Conservation (phyloP, 2,113 vertebrate species). For the Mus spicilegus region DNA sequence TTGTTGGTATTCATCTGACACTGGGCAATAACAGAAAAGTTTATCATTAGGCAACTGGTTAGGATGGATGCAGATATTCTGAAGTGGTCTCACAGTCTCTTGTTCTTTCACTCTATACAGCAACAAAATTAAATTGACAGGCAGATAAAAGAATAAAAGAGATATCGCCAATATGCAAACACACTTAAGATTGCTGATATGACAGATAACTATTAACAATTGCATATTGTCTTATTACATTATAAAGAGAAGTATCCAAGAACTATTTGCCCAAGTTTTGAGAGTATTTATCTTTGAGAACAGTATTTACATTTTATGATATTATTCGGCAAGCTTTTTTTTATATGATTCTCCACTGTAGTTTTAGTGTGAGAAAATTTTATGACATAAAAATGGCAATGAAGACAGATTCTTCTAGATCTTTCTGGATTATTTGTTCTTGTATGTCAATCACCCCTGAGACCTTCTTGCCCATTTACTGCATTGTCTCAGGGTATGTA, state of each 20-base stretch:
- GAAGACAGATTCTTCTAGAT: not conserved
- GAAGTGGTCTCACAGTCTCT: not conserved
- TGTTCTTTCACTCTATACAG: not conserved
- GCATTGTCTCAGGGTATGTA: accelerated
- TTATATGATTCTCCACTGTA: not conserved
- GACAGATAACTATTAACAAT: not conserved
- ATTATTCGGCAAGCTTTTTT: not conserved
- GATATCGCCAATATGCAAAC: not conserved
- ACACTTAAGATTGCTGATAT: not conserved
- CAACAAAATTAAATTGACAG: not conserved
- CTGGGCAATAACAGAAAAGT: not conserved
- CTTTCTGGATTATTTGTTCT: not conserved
- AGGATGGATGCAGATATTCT: not conserved
- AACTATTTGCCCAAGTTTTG: not conserved
- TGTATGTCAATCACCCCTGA: not conserved
- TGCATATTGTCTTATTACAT: not conserved
- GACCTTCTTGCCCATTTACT: not conserved
- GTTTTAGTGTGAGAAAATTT: not conserved
- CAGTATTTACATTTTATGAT: not conserved
- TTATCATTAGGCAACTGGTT: not conserved
- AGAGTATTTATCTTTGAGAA: not conserved
- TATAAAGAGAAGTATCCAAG: not conserved
- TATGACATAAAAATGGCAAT: not conserved
- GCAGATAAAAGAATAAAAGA: not conserved
- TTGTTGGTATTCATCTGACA: not conserved